Evolutionary conservation across 2,113 vertebrate genomes (phyloP).

Genomic region (Orientallactaga bullata): DNA sequence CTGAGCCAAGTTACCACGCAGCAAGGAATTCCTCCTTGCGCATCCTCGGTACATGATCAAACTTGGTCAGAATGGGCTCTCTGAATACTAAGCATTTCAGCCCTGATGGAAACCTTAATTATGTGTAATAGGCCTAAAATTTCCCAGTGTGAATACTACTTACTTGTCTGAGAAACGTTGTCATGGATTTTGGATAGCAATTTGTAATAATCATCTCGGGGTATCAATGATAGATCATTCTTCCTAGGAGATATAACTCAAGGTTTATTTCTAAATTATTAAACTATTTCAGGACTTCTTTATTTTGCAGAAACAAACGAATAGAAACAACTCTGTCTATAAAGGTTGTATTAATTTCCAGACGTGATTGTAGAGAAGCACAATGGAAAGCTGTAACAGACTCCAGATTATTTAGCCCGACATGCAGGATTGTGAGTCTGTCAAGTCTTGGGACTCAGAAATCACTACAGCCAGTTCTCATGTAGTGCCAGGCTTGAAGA

Average conservation of each 20-base stretch:
- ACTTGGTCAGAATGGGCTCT: not conserved
- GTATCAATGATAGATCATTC: not conserved
- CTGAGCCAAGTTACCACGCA: not conserved
- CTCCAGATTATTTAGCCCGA: not conserved
- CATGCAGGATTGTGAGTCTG: not conserved
- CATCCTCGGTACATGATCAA: not conserved
- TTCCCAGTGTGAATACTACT: not conserved
- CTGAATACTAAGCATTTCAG: not conserved
- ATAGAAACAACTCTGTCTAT: not conserved
- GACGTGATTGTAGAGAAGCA: not conserved
- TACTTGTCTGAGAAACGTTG: not conserved
- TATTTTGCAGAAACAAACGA: not conserved
- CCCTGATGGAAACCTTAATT: not conserved
- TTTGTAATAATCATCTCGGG: not conserved
- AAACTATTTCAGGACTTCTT: not conserved
- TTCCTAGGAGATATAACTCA: not conserved
- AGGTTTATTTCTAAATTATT: slow-evolving; percentile 12
- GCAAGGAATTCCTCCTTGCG: not conserved
- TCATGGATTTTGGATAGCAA: not conserved
- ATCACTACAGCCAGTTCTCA: not conserved
- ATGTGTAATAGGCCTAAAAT: not conserved
- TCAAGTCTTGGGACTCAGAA: not conserved
- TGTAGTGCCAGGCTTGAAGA: slow-evolving; percentile 32
- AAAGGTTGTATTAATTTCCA: slow-evolving; percentile 27
- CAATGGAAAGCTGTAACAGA: not conserved